Evolutionary conservation across 2,113 vertebrate species (phyloP), one percentile per base, ranked within the genome.

Genomic region (Cyprinodon tularosa): DNA sequence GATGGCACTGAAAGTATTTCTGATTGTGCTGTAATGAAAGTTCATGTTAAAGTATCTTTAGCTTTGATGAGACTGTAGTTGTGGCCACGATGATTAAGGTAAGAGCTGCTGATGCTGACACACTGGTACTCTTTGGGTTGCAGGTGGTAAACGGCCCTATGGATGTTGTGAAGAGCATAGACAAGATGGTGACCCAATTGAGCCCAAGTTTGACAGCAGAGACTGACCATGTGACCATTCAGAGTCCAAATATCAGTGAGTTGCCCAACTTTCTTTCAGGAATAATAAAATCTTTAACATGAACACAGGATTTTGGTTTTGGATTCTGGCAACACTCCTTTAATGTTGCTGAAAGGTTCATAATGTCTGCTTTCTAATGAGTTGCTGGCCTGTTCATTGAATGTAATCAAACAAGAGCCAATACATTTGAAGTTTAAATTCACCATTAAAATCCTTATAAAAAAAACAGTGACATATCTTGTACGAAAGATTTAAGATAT

Each of bases 81-180:
- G 57, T 40, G 62, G 45, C 57, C 47, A 47, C 40, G 59, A 22
- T 9, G 53, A 29, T 29, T 29, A 29, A 29, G 45, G 2, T 36
- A 2, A 65, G 47, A 22, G 48, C 13, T 48, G 61, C 64, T 47
- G 65, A 37, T 62, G 63, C 64, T 82, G 64, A 85, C 66, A 10
- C 4, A 6, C 29, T 20, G 0, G 8, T 78, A 70, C 15, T 71
- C 39, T 44, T 7, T 89, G 76, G 76, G 4, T 71, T 92, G 59
- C 22, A 98, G 97, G 93, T 96, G 68, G 92, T 95, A n/a, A 93
- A 89, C 3, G 95, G 96, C 17, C 96, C 96, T 37, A 96, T 96
- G 97, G 88, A 94, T 9, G 91, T 97, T 79, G 94, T 97, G 36
- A 92, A 91, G 22, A 95, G 89, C 10, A 91, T 97, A 1, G 94